These are phyloP conservation scores for Blennius ocellaris DNA, from an alignment of 2,113 vertebrate genomes.

Conservation along the genomic window DNA sequence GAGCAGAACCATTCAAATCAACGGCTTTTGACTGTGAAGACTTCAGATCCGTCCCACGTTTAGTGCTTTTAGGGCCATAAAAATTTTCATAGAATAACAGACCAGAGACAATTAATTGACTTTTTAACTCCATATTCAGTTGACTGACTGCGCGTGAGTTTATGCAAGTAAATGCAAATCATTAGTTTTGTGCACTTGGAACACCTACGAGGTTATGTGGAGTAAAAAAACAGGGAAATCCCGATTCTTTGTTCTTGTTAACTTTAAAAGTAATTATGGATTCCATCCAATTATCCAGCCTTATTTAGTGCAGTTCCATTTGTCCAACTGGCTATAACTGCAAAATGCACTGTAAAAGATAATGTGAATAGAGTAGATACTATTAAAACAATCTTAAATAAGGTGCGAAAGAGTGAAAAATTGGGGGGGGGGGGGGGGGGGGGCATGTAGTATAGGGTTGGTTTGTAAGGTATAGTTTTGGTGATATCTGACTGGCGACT, in stretches of 20 bases:
- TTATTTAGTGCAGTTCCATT: slow-evolving; percentile 65
- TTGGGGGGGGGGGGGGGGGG: slow-evolving; percentile 31
- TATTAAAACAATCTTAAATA: slow-evolving; percentile 62
- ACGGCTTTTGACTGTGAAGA: slow-evolving; percentile 76
- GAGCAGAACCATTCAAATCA: slow-evolving; percentile 50
- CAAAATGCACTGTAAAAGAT: slow-evolving; percentile 65
- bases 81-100: slow-evolving; percentile 26
- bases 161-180: slow-evolving; percentile 74
- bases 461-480: slow-evolving; percentile 47
- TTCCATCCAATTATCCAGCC: slow-evolving; percentile 69
- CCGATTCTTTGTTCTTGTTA: slow-evolving; percentile 58
- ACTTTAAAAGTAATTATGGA: slow-evolving; percentile 46
- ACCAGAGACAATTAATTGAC: slow-evolving; percentile 39
- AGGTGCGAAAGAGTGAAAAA: slow-evolving; percentile 56
- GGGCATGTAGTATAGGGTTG: slow-evolving; percentile 42
- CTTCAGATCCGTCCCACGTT: slow-evolving; percentile 58
- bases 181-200: slow-evolving; percentile 59
- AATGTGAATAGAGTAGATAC: slow-evolving; percentile 65
- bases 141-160: slow-evolving; percentile 66
- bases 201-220: slow-evolving; percentile 44
- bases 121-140: slow-evolving; percentile 43
- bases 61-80: slow-evolving; percentile 44
- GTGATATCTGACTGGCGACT: slow-evolving; percentile 56
- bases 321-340: slow-evolving; percentile 51
- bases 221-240: slow-evolving; percentile 46